Base-by-base conservation (phyloP, 2,888 invertebrate genomes). In the Limenitis camilla region DNA sequence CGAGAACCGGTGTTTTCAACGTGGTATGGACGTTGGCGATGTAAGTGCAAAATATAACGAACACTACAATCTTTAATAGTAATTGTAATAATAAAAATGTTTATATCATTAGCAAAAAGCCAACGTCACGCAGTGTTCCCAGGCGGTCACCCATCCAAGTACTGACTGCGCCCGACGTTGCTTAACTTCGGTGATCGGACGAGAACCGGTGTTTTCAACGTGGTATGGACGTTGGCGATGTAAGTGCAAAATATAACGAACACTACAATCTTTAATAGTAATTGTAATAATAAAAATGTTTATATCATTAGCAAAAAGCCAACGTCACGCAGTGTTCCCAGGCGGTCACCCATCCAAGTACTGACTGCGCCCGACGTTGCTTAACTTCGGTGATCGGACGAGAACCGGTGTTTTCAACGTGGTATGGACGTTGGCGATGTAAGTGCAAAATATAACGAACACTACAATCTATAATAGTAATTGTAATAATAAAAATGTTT, bases 291-390 rank as follows among this genome's bases (percentile, higher is more conserved):
- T n/a, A n/a, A n/a, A n/a, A n/a, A n/a, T n/a, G n/a, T n/a, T n/a
- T n/a, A n/a, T n/a, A n/a, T n/a, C n/a, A n/a, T n/a, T n/a, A n/a
- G n/a, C n/a, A n/a, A n/a, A n/a, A n/a, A n/a, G 52, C 51, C 58
- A 56, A 56, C 58, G 52, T 41, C 53, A 53, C 58, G 58, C 62
- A 68, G 71, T 72, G 71, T 74, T 72, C 72, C 73, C 73, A 72
- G 68, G 72, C 71, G 73, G 71, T 74, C 73, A 75, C 74, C 74
- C 74, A 76, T 76, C n/a, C n/a, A n/a, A n/a, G 74, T 74, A 74
- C 73, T 74, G 67, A 72, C 67, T 71, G 64, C 73, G 73, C 71
- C 72, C 71, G 69, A 72, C 63, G 73, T 70, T 72, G 71, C 69
- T 64, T 65, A 64, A 64, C 65, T 64, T 63, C 64, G 63, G 64